Evolutionary conservation across 35 echinoderm and acorn worm genomes (phyloP), one percentile per base, ranked within the genome.

Genomic region (Apostichopus japonicus): DNA sequence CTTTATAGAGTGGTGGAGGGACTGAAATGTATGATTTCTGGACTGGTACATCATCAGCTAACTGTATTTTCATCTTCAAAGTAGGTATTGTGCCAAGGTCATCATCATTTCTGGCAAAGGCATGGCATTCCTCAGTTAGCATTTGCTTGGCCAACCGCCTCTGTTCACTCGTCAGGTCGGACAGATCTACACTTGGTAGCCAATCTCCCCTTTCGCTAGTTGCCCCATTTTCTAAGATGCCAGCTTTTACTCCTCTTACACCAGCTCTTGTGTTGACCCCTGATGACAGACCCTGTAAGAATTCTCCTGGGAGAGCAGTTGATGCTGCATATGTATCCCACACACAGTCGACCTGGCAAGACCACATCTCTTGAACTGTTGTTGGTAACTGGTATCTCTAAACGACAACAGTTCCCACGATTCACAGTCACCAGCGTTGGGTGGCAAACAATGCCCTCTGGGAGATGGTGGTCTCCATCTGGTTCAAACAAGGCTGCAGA

Each of bases 1-100:
- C 90, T 24, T 81, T 72, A 53, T 92, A 95, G 16, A 95, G 75
- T 33, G 91, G 91, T 72, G 89, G 59, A 55, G 94, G 94, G 5
- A 95, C 72, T 11, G 79, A n/a, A 7, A 87, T 75, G 77, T 92
- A 95, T 13, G 92, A 56, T 77, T 92, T 92, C 61, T 92, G 80
- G 52, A 95, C 90, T 25, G 94, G 94, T 55, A 61, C 55, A 16
- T 94, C 79, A 82, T 94, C 77, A 59, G 75, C 54, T 17, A 94
- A 87, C 6, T 87, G 16, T 51, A 91, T 90, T 77, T 67, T 70
- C 77, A 94, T 91, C 61, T 94, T 59, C 11, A 94, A 61, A 15
- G 6, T 56, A 7, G 73, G 33, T 21, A 91, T 91, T 19, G 55
- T 90, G 14, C 92, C 80, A 88, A 86, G 24, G 65, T 93, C 83